Base-by-base conservation (phyloP, 2,113 vertebrate species). In the Nycticebus coucang region DNA sequence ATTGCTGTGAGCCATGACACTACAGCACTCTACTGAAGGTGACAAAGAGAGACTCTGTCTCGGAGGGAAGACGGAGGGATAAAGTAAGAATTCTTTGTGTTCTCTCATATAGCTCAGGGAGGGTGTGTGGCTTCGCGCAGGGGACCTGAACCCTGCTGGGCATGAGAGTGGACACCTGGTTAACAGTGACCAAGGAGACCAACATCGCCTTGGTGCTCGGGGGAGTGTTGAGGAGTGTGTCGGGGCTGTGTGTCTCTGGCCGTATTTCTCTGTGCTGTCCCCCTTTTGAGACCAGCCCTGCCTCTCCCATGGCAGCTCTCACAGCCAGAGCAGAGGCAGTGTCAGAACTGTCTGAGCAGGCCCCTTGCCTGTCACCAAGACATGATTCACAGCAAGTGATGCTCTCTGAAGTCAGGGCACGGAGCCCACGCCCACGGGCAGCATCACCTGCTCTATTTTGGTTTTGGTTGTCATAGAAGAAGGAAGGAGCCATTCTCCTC, bases 401-500 rank as follows among this genome's bases (percentile, higher is more conserved):
- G 87, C 5, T 18, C 59, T 95, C 87, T 62, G 37, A 83, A 88
- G 78, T 79, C 87, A 87, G 41, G 22, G 55, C 0, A 1, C 0
- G 0, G 74, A 95, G 82, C 94, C 93, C 94, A 89, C 79, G 12
- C 97, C 96, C 86, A 60, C 45, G 2, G 3, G 37, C 82, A 17
- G 72, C 82, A 69, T 81, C 62, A 7, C 71, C 68, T 55, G 21
- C 37, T 93, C 87, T 96, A 2, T 93, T 97, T 92, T 55, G 68
- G 90, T 83, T 87, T 60, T 41, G 77, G 77, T 95, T 87, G 75
- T 95, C 74, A 50, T 35, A 97, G 77, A 18, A 96, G 72, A 18
- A 82, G 57, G 55, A 59, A 60, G 72, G 60, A 90, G 59, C 37
- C 69, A 9, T 14, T 53, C 41, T 80, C 41, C 50, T 53, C 12